phyloP scores from a whole-genome alignment of 2,113 vertebrate species.

The Macquaria ambigua region DNA sequence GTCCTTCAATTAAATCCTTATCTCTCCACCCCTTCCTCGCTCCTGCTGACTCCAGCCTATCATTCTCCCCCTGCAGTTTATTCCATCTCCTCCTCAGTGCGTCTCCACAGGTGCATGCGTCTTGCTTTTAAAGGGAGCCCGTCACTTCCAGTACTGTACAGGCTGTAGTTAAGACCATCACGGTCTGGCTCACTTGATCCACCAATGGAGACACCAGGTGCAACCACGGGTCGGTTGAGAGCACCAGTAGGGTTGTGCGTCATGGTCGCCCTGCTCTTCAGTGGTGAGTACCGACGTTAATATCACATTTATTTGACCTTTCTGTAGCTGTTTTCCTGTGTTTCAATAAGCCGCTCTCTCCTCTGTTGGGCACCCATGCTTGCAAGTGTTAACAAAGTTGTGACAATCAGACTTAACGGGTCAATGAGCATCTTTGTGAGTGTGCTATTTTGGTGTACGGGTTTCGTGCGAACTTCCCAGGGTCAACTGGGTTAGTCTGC shows the following conservation, averaged over 20 bases:
- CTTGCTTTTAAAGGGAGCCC: background rate
- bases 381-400: conserved; percentile 50
- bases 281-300: conserved; percentile 55
- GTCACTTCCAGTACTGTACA: background rate
- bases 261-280: conserved; percentile 33
- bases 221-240: background rate
- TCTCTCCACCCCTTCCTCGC: conserved; percentile 54
- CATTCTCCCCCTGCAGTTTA: conserved; percentile 19
- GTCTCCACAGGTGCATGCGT: conserved; percentile 4
- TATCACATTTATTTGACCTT: background rate
- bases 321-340: background rate
- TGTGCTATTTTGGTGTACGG: conserved; percentile 57
- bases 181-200: background rate
- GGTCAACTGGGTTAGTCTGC: conserved; percentile 71
- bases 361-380: background rate
- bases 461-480: conserved; percentile 67
- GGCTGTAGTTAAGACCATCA: background rate
- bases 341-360: background rate
- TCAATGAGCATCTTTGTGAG: conserved; percentile 37
- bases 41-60: conserved; percentile 4
- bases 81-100: conserved; percentile 5
- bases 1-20: conserved; percentile 64
- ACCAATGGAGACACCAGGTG: conserved; percentile 23
- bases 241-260: conserved; percentile 14
- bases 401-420: conserved; percentile 55